A percentile compares a stretch with the other conserved stretches of the same genome.
phyloP scores from a whole-genome alignment of 2,888 invertebrate species.

The Athalia cordata region DNA sequence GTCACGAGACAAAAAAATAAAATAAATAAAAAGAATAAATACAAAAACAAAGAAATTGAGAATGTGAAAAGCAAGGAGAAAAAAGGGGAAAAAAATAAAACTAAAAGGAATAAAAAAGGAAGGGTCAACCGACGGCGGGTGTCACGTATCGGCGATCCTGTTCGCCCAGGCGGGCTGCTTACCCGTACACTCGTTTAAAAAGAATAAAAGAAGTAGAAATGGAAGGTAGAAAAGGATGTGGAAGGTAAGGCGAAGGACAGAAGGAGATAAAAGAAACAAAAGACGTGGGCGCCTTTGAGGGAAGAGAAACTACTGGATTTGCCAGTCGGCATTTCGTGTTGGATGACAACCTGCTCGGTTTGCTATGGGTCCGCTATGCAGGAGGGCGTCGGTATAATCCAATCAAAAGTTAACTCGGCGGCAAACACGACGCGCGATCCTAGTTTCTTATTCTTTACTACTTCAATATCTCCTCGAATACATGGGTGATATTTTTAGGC shows the following conservation, averaged over 20 bases:
- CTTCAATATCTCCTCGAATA: slow-evolving; percentile 13
- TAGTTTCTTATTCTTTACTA: slow-evolving; percentile 19
- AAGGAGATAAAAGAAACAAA: slow-evolving; percentile 34
- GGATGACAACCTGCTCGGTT: slow-evolving; percentile 41
- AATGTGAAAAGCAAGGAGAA: not conserved
- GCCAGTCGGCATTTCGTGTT: slow-evolving; percentile 43
- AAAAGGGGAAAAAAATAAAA: not conserved
- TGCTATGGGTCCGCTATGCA: slow-evolving; percentile 2
- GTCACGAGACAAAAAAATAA: too few relatives aligned
- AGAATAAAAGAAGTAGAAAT: not conserved
- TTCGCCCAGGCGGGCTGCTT: slow-evolving; percentile 40
- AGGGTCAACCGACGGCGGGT: slow-evolving; percentile 26
- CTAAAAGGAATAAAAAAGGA: slow-evolving; percentile 27
- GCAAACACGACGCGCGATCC: slow-evolving; percentile 12
- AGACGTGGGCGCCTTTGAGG: slow-evolving; percentile 30
- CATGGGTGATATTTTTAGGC: not conserved
- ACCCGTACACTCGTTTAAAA: slow-evolving; percentile 34
- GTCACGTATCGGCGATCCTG: slow-evolving; percentile 45
- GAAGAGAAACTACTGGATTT: slow-evolving; percentile 41
- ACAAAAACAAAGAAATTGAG: not conserved
- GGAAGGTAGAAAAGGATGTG: not conserved
- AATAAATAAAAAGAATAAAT: not conserved
- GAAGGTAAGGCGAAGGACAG: not conserved
- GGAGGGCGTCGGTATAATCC: slow-evolving; percentile 45
- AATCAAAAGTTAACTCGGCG: slow-evolving; percentile 43